Base-by-base conservation (phyloP, 1,140 invertebrate genomes). In the Aphidius gifuensis region DNA sequence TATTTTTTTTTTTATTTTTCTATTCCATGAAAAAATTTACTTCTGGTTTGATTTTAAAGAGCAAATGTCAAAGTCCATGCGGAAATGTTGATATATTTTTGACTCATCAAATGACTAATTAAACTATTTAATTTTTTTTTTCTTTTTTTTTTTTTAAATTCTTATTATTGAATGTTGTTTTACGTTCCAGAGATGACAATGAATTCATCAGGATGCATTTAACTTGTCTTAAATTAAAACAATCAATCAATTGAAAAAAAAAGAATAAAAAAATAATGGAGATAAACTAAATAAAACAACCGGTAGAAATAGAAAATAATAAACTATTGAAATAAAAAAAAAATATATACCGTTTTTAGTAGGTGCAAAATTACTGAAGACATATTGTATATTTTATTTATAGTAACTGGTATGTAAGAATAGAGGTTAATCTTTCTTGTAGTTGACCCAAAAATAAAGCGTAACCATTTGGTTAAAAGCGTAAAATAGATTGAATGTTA, bases 351-450 rank as follows among this genome's bases (percentile, higher is more conserved):
- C 23, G 23, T 32, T 32, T 32, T 32, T 32, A 32, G 23, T 32
- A 32, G 23, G 23, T 32, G 23, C 11, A 16, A n/a, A 21, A 53
- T 39, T 39, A 9, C 32, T 16, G 38, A 62, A 62, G 65, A 71
- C 69, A 75, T 60, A 73, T 75, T 71, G 71, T 69, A 69, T 66
- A 65, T 39, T 71, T 73, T 78, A 78, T 78, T 78, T 78, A 78
- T 75, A 72, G 66, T 72, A 45, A 67, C 49, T 21, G 72, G 73
- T 71, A 75, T 72, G 69, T 72, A 67, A 70, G 63, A 72, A 73
- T 71, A 77, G 70, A 76, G 74, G 72, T 77, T 77, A 78, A 78
- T 78, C 73, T 78, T 76, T 69, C 21, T 64, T 69, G 75, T 75
- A 70, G 67, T 67, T 74, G 68, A 50, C 66, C 71, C 69, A 75